Conservation (phyloP, 2,888 invertebrate species). For the Orthosia gothica region DNA sequence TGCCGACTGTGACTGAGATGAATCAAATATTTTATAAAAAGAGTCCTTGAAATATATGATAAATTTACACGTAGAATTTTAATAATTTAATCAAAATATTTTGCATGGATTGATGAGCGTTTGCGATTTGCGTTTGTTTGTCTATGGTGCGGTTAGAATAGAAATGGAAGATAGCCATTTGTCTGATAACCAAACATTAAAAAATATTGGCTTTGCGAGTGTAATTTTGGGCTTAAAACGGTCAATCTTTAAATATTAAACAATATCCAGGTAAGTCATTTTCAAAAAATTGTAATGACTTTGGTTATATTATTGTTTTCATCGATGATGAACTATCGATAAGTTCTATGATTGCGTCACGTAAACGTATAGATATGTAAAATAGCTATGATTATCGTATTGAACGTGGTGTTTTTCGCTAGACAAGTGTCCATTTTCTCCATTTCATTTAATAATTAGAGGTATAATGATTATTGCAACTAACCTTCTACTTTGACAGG, state of each 20-base stretch:
- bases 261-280: slow-evolving; percentile 74
- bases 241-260: slow-evolving; percentile 53
- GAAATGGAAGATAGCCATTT: slow-evolving; percentile 87
- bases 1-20: too few relatives aligned
- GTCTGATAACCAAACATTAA: slow-evolving; percentile 78
- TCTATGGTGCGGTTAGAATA: slow-evolving; percentile 75
- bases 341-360: slow-evolving; percentile 90
- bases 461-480: slow-evolving; percentile 62
- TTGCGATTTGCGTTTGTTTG: slow-evolving; percentile 47
- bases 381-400: slow-evolving; percentile 69
- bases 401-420: slow-evolving; percentile 56
- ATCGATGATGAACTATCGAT: slow-evolving; percentile 84
- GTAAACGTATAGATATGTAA: slow-evolving; percentile 84
- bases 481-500: slow-evolving; percentile 88
- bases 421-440: slow-evolving; percentile 24
- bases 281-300: slow-evolving; percentile 71
- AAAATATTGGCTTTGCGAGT: slow-evolving; percentile 56
- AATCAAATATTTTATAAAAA: background rate
- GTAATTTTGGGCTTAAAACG: slow-evolving; percentile 51
- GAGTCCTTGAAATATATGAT: background rate
- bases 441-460: slow-evolving; percentile 25
- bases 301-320: slow-evolving; percentile 89
- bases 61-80: background rate
- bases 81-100: background rate
- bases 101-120: background rate